phyloP scores from a whole-genome alignment of 53 echinoderm and acorn worm species.

The Mesocentrotus franciscanus region DNA sequence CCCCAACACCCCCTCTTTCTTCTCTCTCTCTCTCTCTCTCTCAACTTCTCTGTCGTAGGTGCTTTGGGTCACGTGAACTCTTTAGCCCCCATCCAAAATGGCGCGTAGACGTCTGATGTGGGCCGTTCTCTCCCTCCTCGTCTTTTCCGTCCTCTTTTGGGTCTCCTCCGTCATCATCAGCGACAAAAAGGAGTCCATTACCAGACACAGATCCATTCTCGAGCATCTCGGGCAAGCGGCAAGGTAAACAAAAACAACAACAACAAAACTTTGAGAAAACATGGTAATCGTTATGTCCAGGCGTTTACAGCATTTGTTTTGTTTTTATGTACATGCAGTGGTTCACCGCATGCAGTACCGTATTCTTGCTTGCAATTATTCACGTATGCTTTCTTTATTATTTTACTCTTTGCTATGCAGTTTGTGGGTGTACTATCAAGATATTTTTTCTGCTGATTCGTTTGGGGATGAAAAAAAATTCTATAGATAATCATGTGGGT shows the following conservation, averaged over 20 bases:
- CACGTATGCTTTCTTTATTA: background rate
- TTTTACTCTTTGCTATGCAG: background rate
- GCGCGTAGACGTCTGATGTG: conserved; percentile 44
- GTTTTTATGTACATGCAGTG: background rate
- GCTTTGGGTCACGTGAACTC: background rate
- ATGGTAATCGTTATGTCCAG: conserved; percentile 10
- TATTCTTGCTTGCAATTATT: background rate
- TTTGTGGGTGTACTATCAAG: background rate
- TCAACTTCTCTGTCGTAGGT: background rate
- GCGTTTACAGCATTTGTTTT: background rate
- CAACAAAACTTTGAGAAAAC: background rate
- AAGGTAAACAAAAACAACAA: conserved; percentile 25
- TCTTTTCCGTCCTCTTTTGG: conserved; percentile 44
- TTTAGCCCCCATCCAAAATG: conserved; percentile 31
- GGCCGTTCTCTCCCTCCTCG: conserved; percentile 41
- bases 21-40: background rate
- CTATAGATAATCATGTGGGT: background rate
- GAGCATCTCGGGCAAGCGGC: conserved; percentile 40
- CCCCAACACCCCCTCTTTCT: background rate
- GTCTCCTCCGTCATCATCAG: conserved; percentile 22
- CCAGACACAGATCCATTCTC: conserved; percentile 40
- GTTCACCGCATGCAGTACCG: too few relatives aligned
- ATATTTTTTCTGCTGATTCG: background rate
- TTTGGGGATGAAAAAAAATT: background rate
- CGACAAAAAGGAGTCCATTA: conserved; percentile 56